A percentile compares a stretch with the other conserved stretches of the same genome.
Conservation (phyloP, 2,113 vertebrate genomes). For the Todiramphus chloris region DNA sequence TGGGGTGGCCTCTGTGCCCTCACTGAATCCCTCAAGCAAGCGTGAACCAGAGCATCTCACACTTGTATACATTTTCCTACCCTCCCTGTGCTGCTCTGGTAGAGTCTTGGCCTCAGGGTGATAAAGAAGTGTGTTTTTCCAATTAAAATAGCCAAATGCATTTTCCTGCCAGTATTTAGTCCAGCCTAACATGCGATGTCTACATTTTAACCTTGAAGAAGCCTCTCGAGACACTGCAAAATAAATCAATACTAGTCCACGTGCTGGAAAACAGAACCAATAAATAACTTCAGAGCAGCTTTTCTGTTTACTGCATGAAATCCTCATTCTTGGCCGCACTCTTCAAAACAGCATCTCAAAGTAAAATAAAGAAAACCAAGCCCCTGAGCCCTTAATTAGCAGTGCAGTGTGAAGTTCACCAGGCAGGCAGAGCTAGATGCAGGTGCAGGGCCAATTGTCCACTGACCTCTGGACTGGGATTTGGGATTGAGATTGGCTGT, state of each 20-base stretch:
- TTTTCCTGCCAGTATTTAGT: slow-evolving; percentile 55
- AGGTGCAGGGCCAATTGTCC: slow-evolving; percentile 57
- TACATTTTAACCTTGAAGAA: slow-evolving; percentile 58
- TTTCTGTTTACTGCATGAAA: slow-evolving; percentile 38
- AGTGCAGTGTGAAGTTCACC: neutral
- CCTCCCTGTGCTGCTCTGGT: neutral
- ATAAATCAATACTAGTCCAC: slow-evolving; percentile 43
- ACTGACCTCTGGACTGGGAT: slow-evolving; percentile 5
- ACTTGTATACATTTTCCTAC: neutral
- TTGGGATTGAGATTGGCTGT: neutral
- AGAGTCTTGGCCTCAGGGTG: slow-evolving; percentile 24
- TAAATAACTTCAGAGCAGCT: slow-evolving; percentile 47
- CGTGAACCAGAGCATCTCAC: neutral
- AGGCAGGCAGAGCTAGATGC: slow-evolving; percentile 36
- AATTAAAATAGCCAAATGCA: slow-evolving; percentile 58
- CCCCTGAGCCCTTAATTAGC: slow-evolving; percentile 4
- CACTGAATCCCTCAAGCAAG: neutral
- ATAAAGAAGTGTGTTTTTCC: slow-evolving; percentile 58
- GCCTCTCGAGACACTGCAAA: slow-evolving; percentile 41
- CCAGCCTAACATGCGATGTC: slow-evolving; percentile 21
- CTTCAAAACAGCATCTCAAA: neutral
- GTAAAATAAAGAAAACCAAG: slow-evolving; percentile 18
- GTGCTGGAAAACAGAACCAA: slow-evolving; percentile 40
- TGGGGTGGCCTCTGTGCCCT: neutral
- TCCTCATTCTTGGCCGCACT: neutral